These are phyloP conservation scores for Meriones unguiculatus DNA, from an alignment of 2,113 vertebrate species.

Conservation along the genomic window DNA sequence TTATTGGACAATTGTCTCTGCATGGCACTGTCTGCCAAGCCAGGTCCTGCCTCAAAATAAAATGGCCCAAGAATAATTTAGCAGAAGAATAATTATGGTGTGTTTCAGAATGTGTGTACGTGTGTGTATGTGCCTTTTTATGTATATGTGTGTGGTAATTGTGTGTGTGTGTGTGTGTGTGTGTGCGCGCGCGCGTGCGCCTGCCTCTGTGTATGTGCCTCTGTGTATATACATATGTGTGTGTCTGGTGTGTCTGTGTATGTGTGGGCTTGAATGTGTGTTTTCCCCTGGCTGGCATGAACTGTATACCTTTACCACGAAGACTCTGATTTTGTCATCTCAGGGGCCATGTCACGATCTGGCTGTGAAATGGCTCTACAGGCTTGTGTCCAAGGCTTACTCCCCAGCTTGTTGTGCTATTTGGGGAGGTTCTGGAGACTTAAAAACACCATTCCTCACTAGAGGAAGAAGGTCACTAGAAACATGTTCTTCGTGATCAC, in stretches of 20 bases:
- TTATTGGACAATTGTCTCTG: background rate
- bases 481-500: background rate
- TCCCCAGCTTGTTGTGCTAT: background rate
- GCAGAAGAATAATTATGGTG: constrained; percentile 10
- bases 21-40: background rate
- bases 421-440: background rate
- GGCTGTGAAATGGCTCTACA: background rate
- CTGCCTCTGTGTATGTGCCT: background rate
- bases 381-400: background rate
- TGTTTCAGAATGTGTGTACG: background rate
- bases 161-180: background rate
- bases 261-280: background rate
- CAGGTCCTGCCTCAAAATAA: constrained; percentile 14
- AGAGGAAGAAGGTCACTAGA: background rate
- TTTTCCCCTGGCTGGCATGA: background rate
- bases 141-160: background rate
- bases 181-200: no score
- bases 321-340: background rate
- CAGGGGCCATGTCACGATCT: background rate
- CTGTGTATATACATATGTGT: background rate
- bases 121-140: background rate
- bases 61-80: constrained; percentile 34
- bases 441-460: background rate
- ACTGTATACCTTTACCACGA: background rate
- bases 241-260: background rate